Base-by-base conservation (phyloP, 2,888 invertebrate species). In the Tetragonisca angustula region DNA sequence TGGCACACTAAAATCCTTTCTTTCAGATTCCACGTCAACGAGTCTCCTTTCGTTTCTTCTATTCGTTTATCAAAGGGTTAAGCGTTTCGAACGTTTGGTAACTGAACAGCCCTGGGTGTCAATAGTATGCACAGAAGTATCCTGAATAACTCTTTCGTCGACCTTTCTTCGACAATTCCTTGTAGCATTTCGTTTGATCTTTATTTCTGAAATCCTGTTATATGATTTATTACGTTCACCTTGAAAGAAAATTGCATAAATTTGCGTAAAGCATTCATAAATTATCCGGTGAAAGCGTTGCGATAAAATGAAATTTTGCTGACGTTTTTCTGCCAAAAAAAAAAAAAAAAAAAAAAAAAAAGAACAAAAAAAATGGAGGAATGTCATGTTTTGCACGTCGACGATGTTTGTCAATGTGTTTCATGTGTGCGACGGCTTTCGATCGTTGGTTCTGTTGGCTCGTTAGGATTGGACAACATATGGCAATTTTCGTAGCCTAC, bases 241-340 rank as follows among this genome's bases (percentile, higher is more conserved):
- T 11, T 68, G 27, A 65, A 72, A 81, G 76, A 50, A 61, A 81
- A 85, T 87, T 80, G 81, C 81, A 84, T 27, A 90, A 27, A 91
- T 92, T 92, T 92, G 89, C 92, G 92, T 90, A 92, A 92, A 92
- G 85, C 72, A 68, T 86, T 84, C 91, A 88, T 93, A 93, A 93
- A 92, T 93, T 91, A 89, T 68, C 69, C 17, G 77, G 87, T 72
- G 77, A 88, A 85, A 81, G 87, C 62, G 84, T 79, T 83, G 73
- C 77, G 74, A 52, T 72, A 72, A 70, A 87, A 87, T 88, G 83
- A 89, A 89, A 91, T 91, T 91, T 90, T 77, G 6, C 13, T 87
- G 85, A 91, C 86, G 88, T 82, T 69, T 83, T 13, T 43, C 1
- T 21, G 0, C 5, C 49, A 17, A 32, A 27, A 13, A n/a, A n/a